phyloP scores from a whole-genome alignment of 2,797 vertebrate species.

The Capromys pilorides region DNA sequence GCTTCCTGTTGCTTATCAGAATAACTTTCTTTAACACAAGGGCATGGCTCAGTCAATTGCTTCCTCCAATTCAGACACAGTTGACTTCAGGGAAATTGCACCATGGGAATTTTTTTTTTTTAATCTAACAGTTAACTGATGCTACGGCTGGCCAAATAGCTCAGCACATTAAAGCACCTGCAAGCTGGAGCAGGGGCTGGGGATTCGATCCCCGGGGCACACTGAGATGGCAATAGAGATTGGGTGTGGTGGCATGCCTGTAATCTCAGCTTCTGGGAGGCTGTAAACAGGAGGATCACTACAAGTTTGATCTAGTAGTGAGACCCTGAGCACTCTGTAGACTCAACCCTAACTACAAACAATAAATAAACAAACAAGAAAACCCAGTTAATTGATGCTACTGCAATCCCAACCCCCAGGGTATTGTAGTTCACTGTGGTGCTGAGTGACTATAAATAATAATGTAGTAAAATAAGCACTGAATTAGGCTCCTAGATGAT shows the following conservation, averaged over 20 bases:
- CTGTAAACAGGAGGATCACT: too few species aligned
- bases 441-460: neutral
- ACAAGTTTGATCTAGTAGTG: too few species aligned
- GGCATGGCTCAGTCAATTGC: slow-evolving; percentile 53
- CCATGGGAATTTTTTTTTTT: slow-evolving; percentile 64
- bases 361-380: too few species aligned
- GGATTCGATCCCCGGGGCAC: too few species aligned
- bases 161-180: too few species aligned
- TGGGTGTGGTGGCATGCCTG: too few species aligned
- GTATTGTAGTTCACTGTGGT: neutral
- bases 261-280: too few species aligned
- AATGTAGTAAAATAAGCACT: neutral
- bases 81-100: slow-evolving; percentile 74
- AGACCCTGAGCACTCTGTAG: too few species aligned
- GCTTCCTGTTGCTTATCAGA: slow-evolving; percentile 70
- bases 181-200: too few species aligned
- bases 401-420: neutral
- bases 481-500: neutral
- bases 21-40: slow-evolving; percentile 60
- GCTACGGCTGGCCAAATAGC: neutral
- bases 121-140: slow-evolving; percentile 68
- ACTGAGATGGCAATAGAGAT: too few species aligned
- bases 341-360: too few species aligned
- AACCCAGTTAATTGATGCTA: neutral
- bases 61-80: slow-evolving; percentile 57